Evolutionary conservation across 2,797 vertebrate species (phyloP).

Genomic region (Rhyacichthys aspro): DNA sequence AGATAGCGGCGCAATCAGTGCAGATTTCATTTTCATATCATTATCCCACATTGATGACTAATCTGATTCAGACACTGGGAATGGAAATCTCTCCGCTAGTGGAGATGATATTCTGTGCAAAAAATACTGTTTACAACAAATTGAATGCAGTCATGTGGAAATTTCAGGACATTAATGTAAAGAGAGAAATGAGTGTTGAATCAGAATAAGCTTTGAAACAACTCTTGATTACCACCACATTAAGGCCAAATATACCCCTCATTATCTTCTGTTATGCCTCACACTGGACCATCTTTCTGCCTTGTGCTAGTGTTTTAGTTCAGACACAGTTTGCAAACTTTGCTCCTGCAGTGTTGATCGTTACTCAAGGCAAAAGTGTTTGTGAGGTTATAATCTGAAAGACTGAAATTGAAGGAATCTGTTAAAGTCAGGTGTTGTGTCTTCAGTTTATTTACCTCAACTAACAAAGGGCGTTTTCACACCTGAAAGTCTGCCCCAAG

Average conservation of each 20-base stretch:
- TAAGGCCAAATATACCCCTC: not conserved
- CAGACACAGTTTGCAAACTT: too few species aligned
- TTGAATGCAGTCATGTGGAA: constrained; percentile 2
- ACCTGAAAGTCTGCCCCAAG: too few species aligned
- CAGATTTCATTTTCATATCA: constrained; percentile 60
- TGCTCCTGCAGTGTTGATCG: too few species aligned
- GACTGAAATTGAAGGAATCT: too few species aligned
- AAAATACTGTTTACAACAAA: not conserved
- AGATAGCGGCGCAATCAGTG: constrained; percentile 46
- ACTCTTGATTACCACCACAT: not conserved
- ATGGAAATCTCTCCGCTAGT: constrained; percentile 5
- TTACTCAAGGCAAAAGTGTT: too few species aligned
- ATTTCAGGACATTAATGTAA: not conserved
- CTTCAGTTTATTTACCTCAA: too few species aligned
- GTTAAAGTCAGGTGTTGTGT: too few species aligned
- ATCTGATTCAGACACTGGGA: constrained; percentile 39
- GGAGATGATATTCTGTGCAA: not conserved
- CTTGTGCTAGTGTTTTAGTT: too few species aligned
- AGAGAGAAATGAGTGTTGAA: not conserved
- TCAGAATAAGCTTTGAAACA: not conserved
- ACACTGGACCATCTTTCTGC: too few species aligned
- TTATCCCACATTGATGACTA: constrained; percentile 58
- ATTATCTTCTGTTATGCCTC: too few species aligned
- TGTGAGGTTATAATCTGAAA: too few species aligned
- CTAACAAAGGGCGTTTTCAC: too few species aligned